phyloP scores from a whole-genome alignment of 2,113 vertebrate species.

The Empidonax traillii region DNA sequence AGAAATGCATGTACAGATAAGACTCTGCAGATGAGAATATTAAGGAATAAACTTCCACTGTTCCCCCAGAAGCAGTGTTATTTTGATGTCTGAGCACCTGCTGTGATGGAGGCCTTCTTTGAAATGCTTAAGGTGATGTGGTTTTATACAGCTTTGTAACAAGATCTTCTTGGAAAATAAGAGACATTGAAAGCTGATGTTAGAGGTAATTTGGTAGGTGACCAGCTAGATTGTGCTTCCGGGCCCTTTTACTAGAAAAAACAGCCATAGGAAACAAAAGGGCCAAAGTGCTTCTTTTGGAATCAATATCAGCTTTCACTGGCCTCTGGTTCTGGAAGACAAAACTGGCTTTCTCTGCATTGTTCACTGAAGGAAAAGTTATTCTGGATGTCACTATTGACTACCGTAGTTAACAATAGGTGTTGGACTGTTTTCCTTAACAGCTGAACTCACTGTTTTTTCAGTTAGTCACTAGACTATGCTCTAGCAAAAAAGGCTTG shows the following conservation, averaged over 20 bases:
- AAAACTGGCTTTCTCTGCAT: neutral
- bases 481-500: neutral
- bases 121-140: neutral
- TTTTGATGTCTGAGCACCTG: neutral
- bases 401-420: neutral
- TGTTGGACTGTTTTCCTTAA: neutral
- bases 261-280: neutral
- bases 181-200: neutral
- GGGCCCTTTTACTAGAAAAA: neutral
- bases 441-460: neutral
- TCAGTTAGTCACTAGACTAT: neutral
- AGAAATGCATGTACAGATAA: neutral
- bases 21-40: neutral
- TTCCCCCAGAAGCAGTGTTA: neutral
- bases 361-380: neutral
- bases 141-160: neutral
- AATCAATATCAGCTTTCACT: neutral
- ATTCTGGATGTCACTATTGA: neutral
- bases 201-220: neutral
- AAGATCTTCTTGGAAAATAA: neutral
- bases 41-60: neutral
- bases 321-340: neutral
- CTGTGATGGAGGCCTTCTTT: constrained; percentile 14
- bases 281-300: neutral
- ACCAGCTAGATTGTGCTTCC: neutral